phyloP scores from a whole-genome alignment of 2,888 invertebrate species.

The Boloria euphrosyne region DNA sequence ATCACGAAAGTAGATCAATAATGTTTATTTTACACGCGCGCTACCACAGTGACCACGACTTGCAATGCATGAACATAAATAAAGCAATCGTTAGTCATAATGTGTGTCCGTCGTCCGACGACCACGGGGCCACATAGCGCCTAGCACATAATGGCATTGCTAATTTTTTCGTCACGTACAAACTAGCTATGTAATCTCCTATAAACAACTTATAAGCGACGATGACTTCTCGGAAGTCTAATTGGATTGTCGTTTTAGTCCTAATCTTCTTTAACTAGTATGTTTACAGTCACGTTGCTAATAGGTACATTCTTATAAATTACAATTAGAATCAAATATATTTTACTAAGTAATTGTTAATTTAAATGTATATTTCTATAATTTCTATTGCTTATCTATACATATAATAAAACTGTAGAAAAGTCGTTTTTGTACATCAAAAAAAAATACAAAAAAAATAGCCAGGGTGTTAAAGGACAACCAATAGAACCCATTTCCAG shows the following conservation, averaged over 20 bases:
- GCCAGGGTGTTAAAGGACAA: too few species aligned
- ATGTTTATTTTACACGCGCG: not conserved
- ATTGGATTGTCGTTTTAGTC: constrained; percentile 34
- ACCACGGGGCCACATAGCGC: not conserved
- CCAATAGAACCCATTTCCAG: too few species aligned
- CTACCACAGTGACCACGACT: constrained; percentile 5
- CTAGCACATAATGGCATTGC: constrained; percentile 1
- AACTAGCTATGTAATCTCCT: not conserved
- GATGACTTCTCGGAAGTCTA: constrained; percentile 29
- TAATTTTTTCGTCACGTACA: constrained; percentile 13
- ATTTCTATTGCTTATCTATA: too few species aligned
- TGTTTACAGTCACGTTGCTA: constrained; percentile 3
- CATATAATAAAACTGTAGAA: too few species aligned
- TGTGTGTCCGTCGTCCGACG: not conserved
- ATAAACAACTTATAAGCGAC: constrained; percentile 4
- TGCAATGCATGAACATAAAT: constrained; percentile 4
- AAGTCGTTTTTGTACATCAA: too few species aligned
- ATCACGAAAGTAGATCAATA: not conserved
- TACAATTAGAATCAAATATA: not conserved
- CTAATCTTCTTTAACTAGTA: constrained; percentile 29
- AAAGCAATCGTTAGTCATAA: not conserved
- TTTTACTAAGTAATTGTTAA: too few species aligned
- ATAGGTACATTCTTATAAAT: not conserved
- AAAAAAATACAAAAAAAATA: too few species aligned
- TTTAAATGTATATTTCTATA: too few species aligned